Evolutionary conservation across 2,888 invertebrate species (phyloP).

Genomic region (Drosophila birchii): DNA sequence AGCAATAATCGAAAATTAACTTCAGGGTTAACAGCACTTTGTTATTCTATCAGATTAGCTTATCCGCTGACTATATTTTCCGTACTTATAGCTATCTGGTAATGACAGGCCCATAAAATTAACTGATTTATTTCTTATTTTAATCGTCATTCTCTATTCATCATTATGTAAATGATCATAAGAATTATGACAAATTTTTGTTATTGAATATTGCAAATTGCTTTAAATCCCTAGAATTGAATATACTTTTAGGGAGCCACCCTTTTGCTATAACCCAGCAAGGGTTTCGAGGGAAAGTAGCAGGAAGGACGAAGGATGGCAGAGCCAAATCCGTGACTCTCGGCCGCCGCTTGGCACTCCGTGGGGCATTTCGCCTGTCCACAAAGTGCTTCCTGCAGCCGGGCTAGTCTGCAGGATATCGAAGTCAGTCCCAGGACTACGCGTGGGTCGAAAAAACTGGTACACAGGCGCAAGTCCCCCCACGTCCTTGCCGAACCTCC

Average conservation of each 20-base stretch:
- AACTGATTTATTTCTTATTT: background rate
- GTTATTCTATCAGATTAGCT: no score
- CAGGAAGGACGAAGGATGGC: slow-evolving; percentile 12
- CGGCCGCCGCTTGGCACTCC: slow-evolving; percentile 8
- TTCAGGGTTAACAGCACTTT: no score
- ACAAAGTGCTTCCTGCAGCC: slow-evolving; percentile 62
- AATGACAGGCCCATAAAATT: background rate
- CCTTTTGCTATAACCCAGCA: no score
- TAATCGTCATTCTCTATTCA: background rate
- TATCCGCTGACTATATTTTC: background rate
- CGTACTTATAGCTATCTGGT: accelerated
- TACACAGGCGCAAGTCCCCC: slow-evolving; percentile 25
- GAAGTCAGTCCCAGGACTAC: slow-evolving; percentile 37
- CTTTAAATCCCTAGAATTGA: no score
- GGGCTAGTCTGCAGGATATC: slow-evolving; percentile 58
- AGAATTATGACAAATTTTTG: background rate
- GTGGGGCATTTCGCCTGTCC: slow-evolving; percentile 66
- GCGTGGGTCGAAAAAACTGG: slow-evolving; percentile 16
- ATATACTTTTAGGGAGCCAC: background rate
- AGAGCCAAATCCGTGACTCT: slow-evolving; percentile 58
- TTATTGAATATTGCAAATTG: background rate
- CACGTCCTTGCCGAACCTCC: slow-evolving; percentile 12
- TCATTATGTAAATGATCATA: background rate
- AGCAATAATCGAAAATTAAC: no score
- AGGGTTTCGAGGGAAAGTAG: background rate